Percentiles rank a stretch among this genome's conserved stretches.
Evolutionary conservation across 2,113 vertebrate genomes (phyloP).

Genomic region (Brienomyrus longianalis): DNA sequence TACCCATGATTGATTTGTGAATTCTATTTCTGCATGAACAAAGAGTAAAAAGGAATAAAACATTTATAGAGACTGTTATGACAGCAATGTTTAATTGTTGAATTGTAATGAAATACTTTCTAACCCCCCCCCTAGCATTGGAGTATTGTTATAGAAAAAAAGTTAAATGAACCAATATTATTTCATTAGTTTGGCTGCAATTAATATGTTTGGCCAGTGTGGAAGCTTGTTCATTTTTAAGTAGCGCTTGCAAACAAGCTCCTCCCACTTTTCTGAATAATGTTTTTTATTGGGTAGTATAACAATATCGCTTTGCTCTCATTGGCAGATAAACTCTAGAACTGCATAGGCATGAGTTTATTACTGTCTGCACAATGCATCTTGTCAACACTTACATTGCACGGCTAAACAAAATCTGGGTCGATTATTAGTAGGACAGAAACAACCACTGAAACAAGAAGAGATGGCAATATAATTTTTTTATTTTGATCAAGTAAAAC

Average conservation of each 20-base stretch:
- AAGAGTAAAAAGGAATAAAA: not conserved
- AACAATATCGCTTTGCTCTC: not conserved
- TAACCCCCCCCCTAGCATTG: not conserved
- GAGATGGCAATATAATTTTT: conserved; percentile 58
- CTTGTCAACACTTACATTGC: not conserved
- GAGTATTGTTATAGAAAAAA: not conserved
- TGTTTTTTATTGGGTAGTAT: not conserved
- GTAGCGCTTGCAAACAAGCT: not conserved
- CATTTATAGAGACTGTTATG: not conserved
- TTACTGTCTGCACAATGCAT: not conserved
- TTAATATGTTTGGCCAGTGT: not conserved
- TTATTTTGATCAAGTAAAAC: conserved; percentile 62
- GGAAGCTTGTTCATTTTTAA: not conserved
- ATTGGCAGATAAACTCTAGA: not conserved
- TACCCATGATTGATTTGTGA: not conserved
- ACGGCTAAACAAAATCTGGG: not conserved
- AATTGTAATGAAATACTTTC: not conserved
- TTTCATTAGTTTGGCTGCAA: not conserved
- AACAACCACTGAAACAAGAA: not conserved
- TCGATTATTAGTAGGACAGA: not conserved
- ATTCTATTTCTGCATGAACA: not conserved
- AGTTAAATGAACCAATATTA: not conserved
- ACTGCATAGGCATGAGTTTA: not conserved
- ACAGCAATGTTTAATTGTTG: not conserved
- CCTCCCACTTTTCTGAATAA: not conserved